These are phyloP conservation scores for Oconnorella tubifera DNA, from an alignment of 2,888 invertebrate species.

Conservation along the genomic window DNA sequence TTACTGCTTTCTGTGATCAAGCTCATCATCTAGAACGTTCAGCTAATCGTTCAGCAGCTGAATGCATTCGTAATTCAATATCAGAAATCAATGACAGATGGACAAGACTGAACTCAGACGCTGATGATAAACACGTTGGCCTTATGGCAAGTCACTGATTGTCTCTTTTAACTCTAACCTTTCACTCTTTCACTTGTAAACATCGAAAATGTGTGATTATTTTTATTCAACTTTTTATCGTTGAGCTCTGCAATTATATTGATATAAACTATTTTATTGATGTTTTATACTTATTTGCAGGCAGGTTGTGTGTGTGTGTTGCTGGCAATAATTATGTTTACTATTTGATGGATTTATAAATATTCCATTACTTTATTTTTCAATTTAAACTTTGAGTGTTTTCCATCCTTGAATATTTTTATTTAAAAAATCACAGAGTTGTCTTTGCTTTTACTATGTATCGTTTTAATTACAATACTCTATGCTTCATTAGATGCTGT, in stretches of 20 bases:
- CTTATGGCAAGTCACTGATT: conserved; percentile 11
- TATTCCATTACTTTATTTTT: too few species aligned
- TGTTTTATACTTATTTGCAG: too few species aligned
- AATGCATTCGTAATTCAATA: conserved; percentile 8
- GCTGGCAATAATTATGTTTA: too few species aligned
- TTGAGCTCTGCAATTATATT: not conserved
- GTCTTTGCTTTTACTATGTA: too few species aligned
- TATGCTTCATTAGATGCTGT: too few species aligned
- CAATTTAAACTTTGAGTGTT: too few species aligned
- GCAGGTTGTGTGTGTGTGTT: too few species aligned
- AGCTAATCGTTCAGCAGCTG: conserved; percentile 9
- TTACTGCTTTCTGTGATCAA: not conserved
- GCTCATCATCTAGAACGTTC: conserved; percentile 3
- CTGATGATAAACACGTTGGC: conserved; percentile 15
- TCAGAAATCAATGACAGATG: not conserved
- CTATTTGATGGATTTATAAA: too few species aligned
- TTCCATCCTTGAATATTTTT: too few species aligned
- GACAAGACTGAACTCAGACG: not conserved
- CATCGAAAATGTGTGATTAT: not conserved
- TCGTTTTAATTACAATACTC: too few species aligned
- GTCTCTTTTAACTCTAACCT: not conserved
- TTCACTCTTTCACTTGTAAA: not conserved
- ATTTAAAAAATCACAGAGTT: too few species aligned
- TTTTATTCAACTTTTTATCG: not conserved
- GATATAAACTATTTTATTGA: not conserved